Evolutionary conservation across 2,888 invertebrate genomes (phyloP).

Genomic region (Dioctria rufipes): DNA sequence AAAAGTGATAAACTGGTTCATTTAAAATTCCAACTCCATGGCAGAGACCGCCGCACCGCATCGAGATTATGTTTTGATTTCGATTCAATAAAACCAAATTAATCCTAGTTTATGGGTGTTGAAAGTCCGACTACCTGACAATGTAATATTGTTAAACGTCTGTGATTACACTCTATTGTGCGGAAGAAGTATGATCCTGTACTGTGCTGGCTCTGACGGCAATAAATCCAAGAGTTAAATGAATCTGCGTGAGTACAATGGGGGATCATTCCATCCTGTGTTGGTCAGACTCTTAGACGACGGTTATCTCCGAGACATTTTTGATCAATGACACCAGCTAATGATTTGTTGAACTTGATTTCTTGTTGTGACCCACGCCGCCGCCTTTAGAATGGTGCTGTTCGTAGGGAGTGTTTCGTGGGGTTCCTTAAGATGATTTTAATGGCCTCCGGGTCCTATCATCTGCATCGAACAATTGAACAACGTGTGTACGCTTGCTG

Average conservation of each 20-base stretch:
- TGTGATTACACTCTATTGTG: constrained; percentile 63
- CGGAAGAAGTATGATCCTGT: constrained; percentile 42
- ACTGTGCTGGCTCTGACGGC: constrained; percentile 41
- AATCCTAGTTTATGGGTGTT: constrained; percentile 72
- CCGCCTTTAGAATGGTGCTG: background rate
- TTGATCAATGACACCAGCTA: constrained; percentile 57
- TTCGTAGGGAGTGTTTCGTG: constrained; percentile 23
- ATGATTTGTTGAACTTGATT: constrained; percentile 58
- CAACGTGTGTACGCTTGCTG: background rate
- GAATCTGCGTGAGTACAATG: constrained; percentile 53
- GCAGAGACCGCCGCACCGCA: constrained; percentile 21
- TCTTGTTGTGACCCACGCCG: constrained; percentile 34
- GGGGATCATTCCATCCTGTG: constrained; percentile 10
- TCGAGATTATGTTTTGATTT: constrained; percentile 67
- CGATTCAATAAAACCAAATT: constrained; percentile 71
- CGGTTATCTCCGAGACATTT: constrained; percentile 1
- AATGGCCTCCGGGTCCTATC: constrained; percentile 32
- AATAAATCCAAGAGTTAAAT: constrained; percentile 60
- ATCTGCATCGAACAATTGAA: constrained; percentile 25
- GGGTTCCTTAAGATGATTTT: constrained; percentile 28
- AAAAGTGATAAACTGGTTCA: background rate
- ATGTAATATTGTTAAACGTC: constrained; percentile 62
- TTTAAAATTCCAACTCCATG: constrained; percentile 23
- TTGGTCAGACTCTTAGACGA: constrained; percentile 2
- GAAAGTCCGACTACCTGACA: constrained; percentile 65